phyloP scores from a whole-genome alignment of 2,113 vertebrate genomes.

The Zeus faber region DNA sequence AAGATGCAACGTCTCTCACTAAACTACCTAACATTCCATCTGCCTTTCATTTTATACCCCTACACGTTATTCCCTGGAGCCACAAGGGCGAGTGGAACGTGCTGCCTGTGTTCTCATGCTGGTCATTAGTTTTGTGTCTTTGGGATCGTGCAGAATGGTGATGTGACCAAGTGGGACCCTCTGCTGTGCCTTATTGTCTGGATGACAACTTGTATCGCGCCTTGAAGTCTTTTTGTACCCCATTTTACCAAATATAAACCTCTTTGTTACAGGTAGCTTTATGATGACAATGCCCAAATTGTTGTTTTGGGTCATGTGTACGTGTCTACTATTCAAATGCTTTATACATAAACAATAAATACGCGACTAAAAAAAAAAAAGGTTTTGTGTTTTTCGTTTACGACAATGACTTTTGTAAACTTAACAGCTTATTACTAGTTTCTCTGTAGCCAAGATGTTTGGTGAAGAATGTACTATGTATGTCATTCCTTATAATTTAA shows the following conservation, averaged over 20 bases:
- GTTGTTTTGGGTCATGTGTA: slow-evolving; percentile 75
- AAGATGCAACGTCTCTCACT: not conserved
- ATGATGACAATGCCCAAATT: slow-evolving; percentile 64
- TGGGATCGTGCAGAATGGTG: slow-evolving; percentile 31
- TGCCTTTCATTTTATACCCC: too few relatives aligned
- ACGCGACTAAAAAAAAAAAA: slow-evolving; percentile 63
- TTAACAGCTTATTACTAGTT: too few relatives aligned
- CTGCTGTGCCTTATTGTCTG: slow-evolving; percentile 53
- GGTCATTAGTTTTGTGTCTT: not conserved
- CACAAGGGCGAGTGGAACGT: slow-evolving; percentile 36
- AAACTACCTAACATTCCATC: slow-evolving; percentile 18
- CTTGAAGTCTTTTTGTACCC: slow-evolving; percentile 48
- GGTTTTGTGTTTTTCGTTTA: slow-evolving; percentile 42
- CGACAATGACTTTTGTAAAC: not conserved
- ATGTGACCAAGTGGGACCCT: slow-evolving; percentile 48
- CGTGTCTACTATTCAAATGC: slow-evolving; percentile 72
- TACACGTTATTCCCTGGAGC: slow-evolving; percentile 51
- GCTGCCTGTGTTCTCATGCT: slow-evolving; percentile 15
- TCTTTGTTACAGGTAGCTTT: slow-evolving; percentile 59
- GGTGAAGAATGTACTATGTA: too few relatives aligned
- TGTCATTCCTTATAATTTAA: too few relatives aligned
- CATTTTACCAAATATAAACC: slow-evolving; percentile 59
- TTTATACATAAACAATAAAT: slow-evolving; percentile 69
- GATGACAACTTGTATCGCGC: slow-evolving; percentile 25
- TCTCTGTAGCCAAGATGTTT: too few relatives aligned